Evolutionary conservation across 2,888 invertebrate genomes (phyloP).

Genomic region (Acronicta leporina): DNA sequence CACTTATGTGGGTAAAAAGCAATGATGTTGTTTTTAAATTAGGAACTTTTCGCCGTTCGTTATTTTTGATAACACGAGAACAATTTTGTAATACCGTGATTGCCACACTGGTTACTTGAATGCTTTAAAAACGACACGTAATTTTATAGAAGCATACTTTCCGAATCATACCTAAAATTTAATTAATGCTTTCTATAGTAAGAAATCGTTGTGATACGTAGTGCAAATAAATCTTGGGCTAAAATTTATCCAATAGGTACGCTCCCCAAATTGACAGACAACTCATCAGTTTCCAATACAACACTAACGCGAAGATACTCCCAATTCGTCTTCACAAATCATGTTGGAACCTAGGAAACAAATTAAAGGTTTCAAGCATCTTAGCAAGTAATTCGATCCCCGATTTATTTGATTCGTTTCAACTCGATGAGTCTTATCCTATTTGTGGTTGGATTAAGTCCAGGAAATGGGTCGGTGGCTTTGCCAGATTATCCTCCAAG

Average conservation of each 20-base stretch:
- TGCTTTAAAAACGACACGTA: neutral
- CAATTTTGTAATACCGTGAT: neutral
- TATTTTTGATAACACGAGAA: neutral
- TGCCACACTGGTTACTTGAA: neutral
- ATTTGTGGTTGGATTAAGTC: slow-evolving; percentile 64
- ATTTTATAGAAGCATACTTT: neutral
- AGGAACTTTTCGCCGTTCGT: neutral
- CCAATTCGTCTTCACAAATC: slow-evolving; percentile 49
- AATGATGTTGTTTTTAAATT: slow-evolving; percentile 5
- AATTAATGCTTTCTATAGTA: no score
- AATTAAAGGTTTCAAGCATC: slow-evolving; percentile 52
- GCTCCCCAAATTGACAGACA: slow-evolving; percentile 17
- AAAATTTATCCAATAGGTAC: neutral
- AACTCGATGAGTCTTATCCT: slow-evolving; percentile 58
- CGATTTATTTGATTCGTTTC: slow-evolving; percentile 58
- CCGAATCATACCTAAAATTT: no score
- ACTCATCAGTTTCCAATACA: slow-evolving; percentile 26
- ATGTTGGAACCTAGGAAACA: slow-evolving; percentile 48
- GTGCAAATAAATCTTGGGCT: no score
- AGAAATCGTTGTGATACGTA: no score
- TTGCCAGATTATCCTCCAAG: slow-evolving; percentile 50
- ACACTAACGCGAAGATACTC: slow-evolving; percentile 21
- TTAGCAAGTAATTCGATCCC: slow-evolving; percentile 60
- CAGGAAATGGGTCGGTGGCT: slow-evolving; percentile 50
- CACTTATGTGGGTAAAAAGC: neutral